Evolutionary conservation across 2,113 vertebrate genomes (phyloP).

Genomic region (Scomber scombrus): DNA sequence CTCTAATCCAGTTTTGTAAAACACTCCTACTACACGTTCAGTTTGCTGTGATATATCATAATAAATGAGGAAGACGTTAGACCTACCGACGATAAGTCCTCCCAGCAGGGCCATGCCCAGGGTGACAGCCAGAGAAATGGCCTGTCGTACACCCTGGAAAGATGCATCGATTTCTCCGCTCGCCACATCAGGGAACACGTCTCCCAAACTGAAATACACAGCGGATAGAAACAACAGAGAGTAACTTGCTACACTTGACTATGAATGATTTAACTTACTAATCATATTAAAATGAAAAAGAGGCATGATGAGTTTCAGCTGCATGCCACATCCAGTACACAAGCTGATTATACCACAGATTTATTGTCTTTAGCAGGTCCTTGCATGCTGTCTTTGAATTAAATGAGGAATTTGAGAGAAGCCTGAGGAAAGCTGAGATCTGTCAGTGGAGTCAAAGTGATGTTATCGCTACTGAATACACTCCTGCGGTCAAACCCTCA

Average conservation of each 20-base stretch:
- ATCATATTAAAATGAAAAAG: no score
- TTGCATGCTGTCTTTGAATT: no score
- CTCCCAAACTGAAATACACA: slow-evolving; percentile 79
- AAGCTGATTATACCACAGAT: background rate
- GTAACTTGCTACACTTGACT: background rate
- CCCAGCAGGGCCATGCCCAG: slow-evolving; percentile 87
- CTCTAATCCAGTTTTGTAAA: no score
- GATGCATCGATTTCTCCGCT: accelerated
- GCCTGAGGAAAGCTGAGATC: background rate
- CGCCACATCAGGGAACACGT: slow-evolving; percentile 85
- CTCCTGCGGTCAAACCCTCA: background rate
- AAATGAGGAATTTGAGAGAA: background rate
- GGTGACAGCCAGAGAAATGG: slow-evolving; percentile 86
- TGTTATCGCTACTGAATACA: background rate
- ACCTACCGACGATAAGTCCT: slow-evolving; percentile 89
- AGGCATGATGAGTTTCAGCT: no score
- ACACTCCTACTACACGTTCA: background rate
- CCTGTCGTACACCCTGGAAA: slow-evolving; percentile 83
- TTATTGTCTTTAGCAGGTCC: background rate
- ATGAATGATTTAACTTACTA: background rate
- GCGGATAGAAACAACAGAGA: background rate
- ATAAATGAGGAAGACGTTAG: no score
- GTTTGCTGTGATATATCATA: background rate
- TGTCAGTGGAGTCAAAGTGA: background rate
- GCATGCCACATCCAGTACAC: no score